A percentile compares a stretch with the other conserved stretches of the same genome.
Evolutionary conservation across 2,888 invertebrate species (phyloP).

Genomic region (Microctonus brassicae): DNA sequence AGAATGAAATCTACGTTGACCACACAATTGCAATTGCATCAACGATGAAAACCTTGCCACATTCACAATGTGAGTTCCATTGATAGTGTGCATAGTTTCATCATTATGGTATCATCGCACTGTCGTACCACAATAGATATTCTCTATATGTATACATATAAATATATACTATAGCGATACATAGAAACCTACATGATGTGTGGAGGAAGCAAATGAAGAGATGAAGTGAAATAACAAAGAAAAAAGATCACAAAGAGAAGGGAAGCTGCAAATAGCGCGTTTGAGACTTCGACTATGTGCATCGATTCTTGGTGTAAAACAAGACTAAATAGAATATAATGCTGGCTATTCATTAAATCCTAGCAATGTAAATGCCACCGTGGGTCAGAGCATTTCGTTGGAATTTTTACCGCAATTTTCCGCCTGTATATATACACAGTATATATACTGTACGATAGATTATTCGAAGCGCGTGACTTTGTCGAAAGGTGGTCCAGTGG

Average conservation of each 20-base stretch:
- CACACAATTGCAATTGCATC: neutral
- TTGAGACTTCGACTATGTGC: conserved; percentile 1
- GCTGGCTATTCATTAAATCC: conserved; percentile 62
- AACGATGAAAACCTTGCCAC: neutral
- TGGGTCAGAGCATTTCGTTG: conserved; percentile 60
- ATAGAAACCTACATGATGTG: neutral
- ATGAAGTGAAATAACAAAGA: conserved; percentile 25
- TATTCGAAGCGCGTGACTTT: conserved; percentile 20
- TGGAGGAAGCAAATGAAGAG: conserved; percentile 24
- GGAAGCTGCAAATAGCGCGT: conserved; percentile 34
- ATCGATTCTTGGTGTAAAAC: conserved; percentile 42
- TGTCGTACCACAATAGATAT: neutral
- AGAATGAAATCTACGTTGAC: neutral
- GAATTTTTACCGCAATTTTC: conserved; percentile 44
- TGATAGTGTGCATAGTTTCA: conserved; percentile 14
- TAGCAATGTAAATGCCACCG: conserved; percentile 60
- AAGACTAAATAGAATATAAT: conserved; percentile 62
- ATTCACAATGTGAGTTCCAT: conserved; percentile 41
- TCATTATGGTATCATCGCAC: neutral
- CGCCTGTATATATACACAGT: neutral
- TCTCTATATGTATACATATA: neutral
- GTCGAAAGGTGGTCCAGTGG: conserved; percentile 24
- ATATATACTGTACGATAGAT: neutral
- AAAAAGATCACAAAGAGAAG: conserved; percentile 47
- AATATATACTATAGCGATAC: too few species aligned